Evolutionary conservation across 2,797 vertebrate species (phyloP).

Genomic region (Podargus strigoides): DNA sequence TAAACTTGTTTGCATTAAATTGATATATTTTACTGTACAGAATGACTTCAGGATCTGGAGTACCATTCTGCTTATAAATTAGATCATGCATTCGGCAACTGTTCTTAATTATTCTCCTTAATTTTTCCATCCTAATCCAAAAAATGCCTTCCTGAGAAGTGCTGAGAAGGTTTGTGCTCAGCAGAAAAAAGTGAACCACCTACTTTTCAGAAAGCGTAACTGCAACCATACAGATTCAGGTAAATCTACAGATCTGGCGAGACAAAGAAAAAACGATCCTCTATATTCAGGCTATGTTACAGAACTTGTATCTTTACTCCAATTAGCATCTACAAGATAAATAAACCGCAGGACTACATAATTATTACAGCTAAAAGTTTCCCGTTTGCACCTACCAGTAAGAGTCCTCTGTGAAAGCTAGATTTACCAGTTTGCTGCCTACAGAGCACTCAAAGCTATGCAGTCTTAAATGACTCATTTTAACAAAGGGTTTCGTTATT

Average conservation of each 20-base stretch:
- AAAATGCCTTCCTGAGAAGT: background rate
- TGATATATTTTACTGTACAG: background rate
- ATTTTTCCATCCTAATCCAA: background rate
- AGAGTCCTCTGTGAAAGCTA: background rate
- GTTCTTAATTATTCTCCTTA: background rate
- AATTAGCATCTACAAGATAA: background rate
- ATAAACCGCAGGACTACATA: no score
- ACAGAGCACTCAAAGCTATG: background rate
- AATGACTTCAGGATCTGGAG: background rate
- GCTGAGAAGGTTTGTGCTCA: background rate
- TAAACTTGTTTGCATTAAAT: background rate
- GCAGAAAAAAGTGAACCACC: background rate
- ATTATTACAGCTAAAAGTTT: background rate
- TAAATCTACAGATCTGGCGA: background rate
- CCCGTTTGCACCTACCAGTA: background rate
- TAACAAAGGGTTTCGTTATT: background rate
- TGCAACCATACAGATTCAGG: background rate
- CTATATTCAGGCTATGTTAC: background rate
- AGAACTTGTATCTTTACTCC: background rate
- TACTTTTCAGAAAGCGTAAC: background rate
- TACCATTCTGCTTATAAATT: background rate
- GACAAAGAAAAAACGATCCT: background rate
- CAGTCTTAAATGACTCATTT: background rate
- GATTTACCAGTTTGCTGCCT: background rate
- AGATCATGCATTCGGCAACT: background rate